Conservation (phyloP, 2,888 invertebrate genomes). For the Aphodius sticticus region DNA sequence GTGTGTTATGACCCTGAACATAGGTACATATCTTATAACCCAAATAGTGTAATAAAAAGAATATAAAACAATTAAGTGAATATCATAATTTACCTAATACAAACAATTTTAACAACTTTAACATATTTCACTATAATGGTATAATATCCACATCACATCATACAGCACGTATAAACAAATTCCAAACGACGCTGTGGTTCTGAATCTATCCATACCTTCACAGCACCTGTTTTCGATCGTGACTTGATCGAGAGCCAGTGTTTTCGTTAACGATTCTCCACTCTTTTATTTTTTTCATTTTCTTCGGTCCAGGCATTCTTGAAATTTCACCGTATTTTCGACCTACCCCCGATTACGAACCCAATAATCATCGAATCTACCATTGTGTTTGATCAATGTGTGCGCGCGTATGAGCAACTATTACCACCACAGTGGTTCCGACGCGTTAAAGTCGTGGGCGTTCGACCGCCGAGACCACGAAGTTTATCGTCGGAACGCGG, state of each 20-base stretch:
- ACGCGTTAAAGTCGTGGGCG: conserved; percentile 31
- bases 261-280: conserved; percentile 1
- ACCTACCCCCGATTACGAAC: conserved; percentile 45
- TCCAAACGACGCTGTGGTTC: background rate
- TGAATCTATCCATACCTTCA: background rate
- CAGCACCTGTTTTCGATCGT: background rate
- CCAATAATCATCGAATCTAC: conserved; percentile 49
- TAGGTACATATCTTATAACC: no score
- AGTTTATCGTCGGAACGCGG: background rate
- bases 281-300: background rate
- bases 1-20: no score
- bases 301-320: conserved; percentile 34
- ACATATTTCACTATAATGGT: background rate
- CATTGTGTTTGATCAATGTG: conserved; percentile 49
- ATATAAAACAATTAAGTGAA: no score
- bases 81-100: no score
- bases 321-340: conserved; percentile 42
- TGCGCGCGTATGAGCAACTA: conserved; percentile 29
- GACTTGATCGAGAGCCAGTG: conserved; percentile 15
- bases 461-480: background rate
- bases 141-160: background rate
- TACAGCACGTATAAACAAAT: background rate
- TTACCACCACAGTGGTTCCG: conserved; percentile 24
- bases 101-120: no score
- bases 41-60: no score